Evolutionary conservation across 2,797 vertebrate genomes (phyloP).

Genomic region (Sphaeramia orbicularis): DNA sequence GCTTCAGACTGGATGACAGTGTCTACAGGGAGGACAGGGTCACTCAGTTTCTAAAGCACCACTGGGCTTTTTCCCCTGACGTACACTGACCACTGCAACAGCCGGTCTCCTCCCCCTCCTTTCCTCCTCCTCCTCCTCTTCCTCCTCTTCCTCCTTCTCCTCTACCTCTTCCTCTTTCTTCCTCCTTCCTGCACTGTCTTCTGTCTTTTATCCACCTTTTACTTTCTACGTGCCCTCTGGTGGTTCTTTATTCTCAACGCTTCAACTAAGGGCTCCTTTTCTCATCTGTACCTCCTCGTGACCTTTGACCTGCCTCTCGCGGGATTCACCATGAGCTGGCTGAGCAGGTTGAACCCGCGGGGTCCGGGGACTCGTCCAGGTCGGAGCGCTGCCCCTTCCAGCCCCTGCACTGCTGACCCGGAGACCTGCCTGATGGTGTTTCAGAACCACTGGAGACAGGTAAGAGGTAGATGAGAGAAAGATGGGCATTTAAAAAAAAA

Average conservation of each 20-base stretch:
- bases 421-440: conserved; percentile 99
- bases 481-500: too few species aligned
- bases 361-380: conserved; percentile 84
- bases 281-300: conserved; percentile 26
- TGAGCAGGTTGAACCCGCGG: conserved; percentile 93
- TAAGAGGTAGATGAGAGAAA: conserved; percentile 45
- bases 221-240: conserved; percentile 18
- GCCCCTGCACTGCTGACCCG: conserved; percentile 92
- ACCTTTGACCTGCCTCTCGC: conserved; percentile 32
- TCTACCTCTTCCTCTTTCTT: not conserved
- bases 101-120: conserved; percentile 39
- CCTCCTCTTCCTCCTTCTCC: not conserved
- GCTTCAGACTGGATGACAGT: conserved; percentile 87
- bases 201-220: conserved; percentile 14
- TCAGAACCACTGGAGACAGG: conserved; percentile 98
- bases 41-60: conserved; percentile 51
- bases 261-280: not conserved
- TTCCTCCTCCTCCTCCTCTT: not conserved
- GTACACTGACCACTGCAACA: conserved; percentile 41
- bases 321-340: conserved; percentile 93
- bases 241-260: conserved; percentile 15
- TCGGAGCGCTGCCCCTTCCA: conserved; percentile 83
- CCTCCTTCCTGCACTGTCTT: not conserved
- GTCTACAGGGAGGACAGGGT: conserved; percentile 72
- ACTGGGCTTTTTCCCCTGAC: conserved; percentile 30